Evolutionary conservation across 2,888 invertebrate genomes (phyloP), one percentile per base, ranked within the genome.

Genomic region (Heliconius charithonia): DNA sequence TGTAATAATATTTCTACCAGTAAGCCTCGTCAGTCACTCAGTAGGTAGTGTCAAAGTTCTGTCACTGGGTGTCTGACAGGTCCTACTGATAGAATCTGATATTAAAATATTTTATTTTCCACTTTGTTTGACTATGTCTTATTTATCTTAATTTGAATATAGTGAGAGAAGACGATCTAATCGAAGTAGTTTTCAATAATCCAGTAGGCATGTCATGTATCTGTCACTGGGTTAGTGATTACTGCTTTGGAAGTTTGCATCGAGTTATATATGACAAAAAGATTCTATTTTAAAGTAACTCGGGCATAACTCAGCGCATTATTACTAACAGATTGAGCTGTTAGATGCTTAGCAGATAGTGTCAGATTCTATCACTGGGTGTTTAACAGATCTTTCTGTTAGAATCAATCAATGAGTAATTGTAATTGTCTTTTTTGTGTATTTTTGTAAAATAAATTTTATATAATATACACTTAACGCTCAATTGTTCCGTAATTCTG

Each of bases 281-380:
- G 37, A 10, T 10, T 37, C 0, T 10, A 37, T 25, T 16, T 67
- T 41, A 7, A 41, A 37, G 16, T 6, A 27, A 6, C 13, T 10
- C 13, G 27, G 25, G 4, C n/a, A n/a, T n/a, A n/a, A n/a, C n/a
- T n/a, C n/a, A n/a, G 10, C n/a, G n/a, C 19, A 32, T 12, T 37
- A 37, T 67, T 37, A 76, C 71, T 70, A 27, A 66, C 29, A 65
- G 72, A 45, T 73, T 51, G 29, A 67, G 81, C 78, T 72, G 75
- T 83, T 80, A 82, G 32, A 45, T 22, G 37, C 73, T 77, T 80
- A 82, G 83, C 82, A 82, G 83, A 82, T 82, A 84, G 83, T 82
- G 62, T 27, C 19, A 77, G 80, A 59, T 32, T 82, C 81, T 87
- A 86, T 87, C 88, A 89, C 89, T 89, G 90, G 89, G 87, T 85